phyloP scores from a whole-genome alignment of 2,797 vertebrate species.

The Iguana delicatissima region DNA sequence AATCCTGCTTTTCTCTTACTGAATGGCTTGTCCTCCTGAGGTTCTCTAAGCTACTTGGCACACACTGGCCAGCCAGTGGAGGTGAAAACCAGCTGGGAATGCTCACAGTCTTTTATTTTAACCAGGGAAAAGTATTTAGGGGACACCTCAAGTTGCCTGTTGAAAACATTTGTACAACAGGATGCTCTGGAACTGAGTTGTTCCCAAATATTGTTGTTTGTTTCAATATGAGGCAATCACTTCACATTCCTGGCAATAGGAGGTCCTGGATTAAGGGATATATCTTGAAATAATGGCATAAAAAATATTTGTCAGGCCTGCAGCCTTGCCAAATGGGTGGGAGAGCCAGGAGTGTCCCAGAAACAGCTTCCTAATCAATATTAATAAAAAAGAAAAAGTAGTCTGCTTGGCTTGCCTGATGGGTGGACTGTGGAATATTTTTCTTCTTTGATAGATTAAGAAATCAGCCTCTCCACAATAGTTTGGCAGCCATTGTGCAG shows the following conservation, averaged over 20 bases:
- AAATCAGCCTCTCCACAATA: conserved; percentile 18
- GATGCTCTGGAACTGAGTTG: not conserved
- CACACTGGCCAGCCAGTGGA: not conserved
- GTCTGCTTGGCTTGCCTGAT: conserved; percentile 30
- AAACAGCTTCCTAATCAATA: conserved; percentile 28
- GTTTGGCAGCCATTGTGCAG: not conserved
- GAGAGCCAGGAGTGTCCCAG: conserved; percentile 32
- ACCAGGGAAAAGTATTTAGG: not conserved
- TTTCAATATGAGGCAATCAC: not conserved
- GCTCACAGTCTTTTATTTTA: not conserved
- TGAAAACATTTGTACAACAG: not conserved
- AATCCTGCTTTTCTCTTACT: not conserved
- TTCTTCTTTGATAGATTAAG: conserved; percentile 40
- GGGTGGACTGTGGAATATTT: conserved; percentile 14
- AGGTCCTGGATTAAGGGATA: not conserved
- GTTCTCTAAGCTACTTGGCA: not conserved
- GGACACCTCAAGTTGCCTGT: not conserved
- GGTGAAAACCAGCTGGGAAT: not conserved
- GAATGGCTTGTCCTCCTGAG: not conserved
- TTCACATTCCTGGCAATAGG: not conserved
- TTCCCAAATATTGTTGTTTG: not conserved
- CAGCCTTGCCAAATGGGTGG: not conserved
- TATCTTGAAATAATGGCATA: not conserved
- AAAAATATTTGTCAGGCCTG: not conserved
- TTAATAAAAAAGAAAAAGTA: conserved; percentile 29